Conservation (phyloP, 2,113 vertebrate genomes). For the Acinonyx jubatus region DNA sequence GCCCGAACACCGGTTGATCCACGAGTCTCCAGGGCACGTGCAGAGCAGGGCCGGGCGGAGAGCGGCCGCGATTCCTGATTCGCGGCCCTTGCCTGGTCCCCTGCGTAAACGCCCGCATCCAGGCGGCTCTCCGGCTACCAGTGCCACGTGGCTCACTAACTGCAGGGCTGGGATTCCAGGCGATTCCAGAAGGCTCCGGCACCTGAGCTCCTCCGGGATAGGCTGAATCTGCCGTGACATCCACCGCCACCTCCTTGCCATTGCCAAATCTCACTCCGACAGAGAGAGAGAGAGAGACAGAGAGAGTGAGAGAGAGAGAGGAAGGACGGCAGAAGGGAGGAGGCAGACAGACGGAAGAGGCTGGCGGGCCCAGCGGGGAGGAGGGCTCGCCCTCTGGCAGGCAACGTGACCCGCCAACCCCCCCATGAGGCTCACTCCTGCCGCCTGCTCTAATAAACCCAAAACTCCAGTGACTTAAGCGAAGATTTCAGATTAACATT, state of each 20-base stretch:
- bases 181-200: rapidly evolving
- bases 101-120: rapidly evolving
- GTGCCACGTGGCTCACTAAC: rapidly evolving
- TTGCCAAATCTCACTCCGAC: background rate
- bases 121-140: background rate
- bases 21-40: rapidly evolving
- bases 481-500: slow-evolving; percentile 81
- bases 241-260: rapidly evolving
- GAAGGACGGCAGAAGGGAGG: background rate
- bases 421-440: slow-evolving; percentile 10
- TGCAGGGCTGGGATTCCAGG: background rate
- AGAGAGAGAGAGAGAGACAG: background rate
- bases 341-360: background rate
- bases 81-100: rapidly evolving
- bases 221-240: background rate
- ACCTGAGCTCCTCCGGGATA: no score
- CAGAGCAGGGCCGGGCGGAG: background rate
- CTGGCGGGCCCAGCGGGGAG: background rate
- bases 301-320: background rate
- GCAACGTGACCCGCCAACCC: slow-evolving; percentile 53
- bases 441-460: slow-evolving; percentile 76
- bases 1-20: rapidly evolving
- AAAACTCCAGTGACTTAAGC: slow-evolving; percentile 74
- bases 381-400: slow-evolving; percentile 68
- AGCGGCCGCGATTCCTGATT: background rate